These are phyloP conservation scores for Tetrao urogallus DNA, from an alignment of 2,113 vertebrate genomes.

Conservation along the genomic window DNA sequence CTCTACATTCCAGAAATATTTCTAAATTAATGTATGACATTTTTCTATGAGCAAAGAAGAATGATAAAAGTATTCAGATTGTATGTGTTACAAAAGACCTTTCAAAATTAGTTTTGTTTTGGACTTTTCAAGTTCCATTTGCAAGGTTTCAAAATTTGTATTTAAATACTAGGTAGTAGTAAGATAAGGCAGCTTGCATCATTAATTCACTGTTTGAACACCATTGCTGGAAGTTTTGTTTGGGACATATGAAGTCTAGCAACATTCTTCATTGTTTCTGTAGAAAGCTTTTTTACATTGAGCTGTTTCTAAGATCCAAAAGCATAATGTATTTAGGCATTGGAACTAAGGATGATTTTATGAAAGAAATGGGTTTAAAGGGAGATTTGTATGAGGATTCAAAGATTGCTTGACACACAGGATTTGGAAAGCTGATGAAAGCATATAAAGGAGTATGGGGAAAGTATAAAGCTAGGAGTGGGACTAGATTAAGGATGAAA, in stretches of 20 bases:
- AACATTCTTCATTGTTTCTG: neutral
- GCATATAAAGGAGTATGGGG: neutral
- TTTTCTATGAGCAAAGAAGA: neutral
- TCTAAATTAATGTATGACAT: neutral
- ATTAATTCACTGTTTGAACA: neutral
- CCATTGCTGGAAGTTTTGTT: neutral
- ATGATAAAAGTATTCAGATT: neutral
- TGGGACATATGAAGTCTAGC: neutral
- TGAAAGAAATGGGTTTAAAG: conserved; percentile 56
- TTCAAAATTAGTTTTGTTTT: neutral
- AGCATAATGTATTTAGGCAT: conserved; percentile 12
- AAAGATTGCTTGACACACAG: conserved; percentile 31
- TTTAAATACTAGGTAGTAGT: neutral
- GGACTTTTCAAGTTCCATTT: neutral
- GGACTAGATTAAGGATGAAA: conserved; percentile 50
- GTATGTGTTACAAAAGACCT: neutral
- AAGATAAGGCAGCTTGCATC: neutral
- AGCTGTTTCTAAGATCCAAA: neutral
- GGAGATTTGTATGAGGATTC: conserved; percentile 64
- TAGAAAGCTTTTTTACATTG: neutral
- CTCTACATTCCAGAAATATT: neutral
- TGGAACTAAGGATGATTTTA: neutral
- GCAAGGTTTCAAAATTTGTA: neutral
- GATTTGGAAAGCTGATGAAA: conserved; percentile 65
- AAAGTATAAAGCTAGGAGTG: conserved; percentile 51